phyloP scores from a whole-genome alignment of 2,113 vertebrate genomes.

The Bujurquina vittata region DNA sequence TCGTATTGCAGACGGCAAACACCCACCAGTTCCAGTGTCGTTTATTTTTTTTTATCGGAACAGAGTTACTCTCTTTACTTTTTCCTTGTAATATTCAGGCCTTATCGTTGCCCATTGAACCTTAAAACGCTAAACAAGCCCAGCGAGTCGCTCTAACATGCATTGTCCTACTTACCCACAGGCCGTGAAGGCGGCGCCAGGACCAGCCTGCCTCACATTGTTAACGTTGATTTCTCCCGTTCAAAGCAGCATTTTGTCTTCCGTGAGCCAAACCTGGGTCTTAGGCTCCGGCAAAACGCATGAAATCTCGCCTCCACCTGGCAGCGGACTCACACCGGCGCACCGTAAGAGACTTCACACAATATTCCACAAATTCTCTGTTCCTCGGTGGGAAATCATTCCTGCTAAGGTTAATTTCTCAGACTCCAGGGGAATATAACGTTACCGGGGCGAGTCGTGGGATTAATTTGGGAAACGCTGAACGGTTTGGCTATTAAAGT shows the following conservation, averaged over 20 bases:
- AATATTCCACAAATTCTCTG: not conserved
- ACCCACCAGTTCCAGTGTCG: rapidly evolving
- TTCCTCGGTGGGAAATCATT: not conserved
- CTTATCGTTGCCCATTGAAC: rapidly evolving
- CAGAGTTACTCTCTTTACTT: rapidly evolving
- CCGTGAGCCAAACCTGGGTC: conserved; percentile 47
- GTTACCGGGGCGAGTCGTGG: not conserved
- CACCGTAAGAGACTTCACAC: conserved; percentile 35
- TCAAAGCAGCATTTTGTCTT: conserved; percentile 52
- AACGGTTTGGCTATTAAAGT: not conserved
- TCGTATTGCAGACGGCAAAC: rapidly evolving
- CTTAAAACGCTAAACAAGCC: rapidly evolving
- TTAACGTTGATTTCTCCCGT: conserved; percentile 64
- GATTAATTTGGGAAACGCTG: not conserved
- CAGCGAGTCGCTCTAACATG: rapidly evolving
- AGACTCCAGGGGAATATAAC: not conserved
- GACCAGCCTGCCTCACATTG: conserved; percentile 62
- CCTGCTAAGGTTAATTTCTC: conserved; percentile 33
- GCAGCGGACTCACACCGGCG: conserved; percentile 13
- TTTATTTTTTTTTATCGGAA: not conserved
- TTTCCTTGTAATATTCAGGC: rapidly evolving
- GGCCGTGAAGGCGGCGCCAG: not conserved
- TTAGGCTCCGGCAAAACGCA: conserved; percentile 17
- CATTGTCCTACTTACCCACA: rapidly evolving
- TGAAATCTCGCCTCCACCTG: not conserved